These are phyloP conservation scores for Catamblyrhynchus diadema DNA, from an alignment of 2,797 vertebrate species.

Conservation along the genomic window DNA sequence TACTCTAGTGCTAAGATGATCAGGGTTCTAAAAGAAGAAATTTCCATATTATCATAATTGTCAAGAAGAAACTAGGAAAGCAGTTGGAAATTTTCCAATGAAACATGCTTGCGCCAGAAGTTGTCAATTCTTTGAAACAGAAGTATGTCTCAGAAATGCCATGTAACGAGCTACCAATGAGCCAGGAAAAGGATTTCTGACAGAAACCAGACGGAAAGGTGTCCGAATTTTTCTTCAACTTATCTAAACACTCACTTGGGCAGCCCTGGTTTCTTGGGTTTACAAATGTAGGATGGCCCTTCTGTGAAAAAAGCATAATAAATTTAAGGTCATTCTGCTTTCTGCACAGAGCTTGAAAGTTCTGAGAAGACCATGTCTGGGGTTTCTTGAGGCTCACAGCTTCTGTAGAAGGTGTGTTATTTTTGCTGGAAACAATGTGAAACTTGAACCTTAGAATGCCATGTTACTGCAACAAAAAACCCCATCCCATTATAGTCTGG, in stretches of 20 bases:
- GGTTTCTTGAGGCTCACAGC: neutral
- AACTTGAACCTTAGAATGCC: neutral
- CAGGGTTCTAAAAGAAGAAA: neutral
- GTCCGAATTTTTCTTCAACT: neutral
- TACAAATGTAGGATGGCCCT: neutral
- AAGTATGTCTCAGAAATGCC: conserved; percentile 1
- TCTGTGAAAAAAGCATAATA: neutral
- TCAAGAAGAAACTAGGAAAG: neutral
- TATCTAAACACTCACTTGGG: neutral
- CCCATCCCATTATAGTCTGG: neutral
- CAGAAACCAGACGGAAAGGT: neutral
- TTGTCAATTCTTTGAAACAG: neutral
- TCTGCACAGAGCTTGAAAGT: neutral
- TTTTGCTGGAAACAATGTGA: neutral
- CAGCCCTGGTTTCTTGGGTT: neutral
- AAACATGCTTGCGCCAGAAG: neutral
- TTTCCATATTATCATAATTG: neutral
- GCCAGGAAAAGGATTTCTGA: neutral
- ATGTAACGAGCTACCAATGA: neutral
- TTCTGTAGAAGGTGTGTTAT: neutral
- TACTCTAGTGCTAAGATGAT: neutral
- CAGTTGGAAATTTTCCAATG: neutral
- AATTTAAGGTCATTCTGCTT: neutral
- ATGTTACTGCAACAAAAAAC: neutral
- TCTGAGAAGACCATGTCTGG: neutral